Evolutionary conservation across 2,113 vertebrate genomes (phyloP).

Genomic region (Zeus faber): DNA sequence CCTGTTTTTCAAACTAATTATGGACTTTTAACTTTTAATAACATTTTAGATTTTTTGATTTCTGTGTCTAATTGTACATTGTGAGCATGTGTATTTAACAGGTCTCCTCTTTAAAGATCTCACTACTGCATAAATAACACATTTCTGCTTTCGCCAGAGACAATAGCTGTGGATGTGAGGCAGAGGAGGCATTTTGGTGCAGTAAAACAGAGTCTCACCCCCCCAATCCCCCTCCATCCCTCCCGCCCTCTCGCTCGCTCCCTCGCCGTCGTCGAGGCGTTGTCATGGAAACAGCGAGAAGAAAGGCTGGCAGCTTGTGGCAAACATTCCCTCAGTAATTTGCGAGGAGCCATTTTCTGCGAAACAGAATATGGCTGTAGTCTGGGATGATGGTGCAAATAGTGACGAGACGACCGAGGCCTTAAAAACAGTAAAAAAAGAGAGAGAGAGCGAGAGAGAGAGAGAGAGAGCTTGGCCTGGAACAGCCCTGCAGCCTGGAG

Average conservation of each 20-base stretch:
- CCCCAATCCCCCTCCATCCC: not conserved
- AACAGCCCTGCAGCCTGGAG: not conserved
- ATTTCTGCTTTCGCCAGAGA: slow-evolving; percentile 25
- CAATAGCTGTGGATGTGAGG: slow-evolving; percentile 35
- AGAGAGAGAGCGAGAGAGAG: not conserved
- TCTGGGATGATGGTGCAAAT: slow-evolving; percentile 49
- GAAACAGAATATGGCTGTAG: slow-evolving; percentile 43
- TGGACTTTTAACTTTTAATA: too few species aligned
- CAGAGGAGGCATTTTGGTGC: slow-evolving; percentile 60
- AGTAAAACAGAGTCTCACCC: slow-evolving; percentile 44
- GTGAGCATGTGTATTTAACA: too few species aligned
- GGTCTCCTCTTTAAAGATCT: too few species aligned
- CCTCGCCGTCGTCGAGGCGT: slow-evolving; percentile 65
- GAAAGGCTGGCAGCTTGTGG: slow-evolving; percentile 69
- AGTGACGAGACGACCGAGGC: not conserved
- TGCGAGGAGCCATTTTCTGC: slow-evolving; percentile 71
- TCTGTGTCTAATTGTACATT: too few species aligned
- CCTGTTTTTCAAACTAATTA: too few species aligned
- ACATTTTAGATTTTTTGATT: too few species aligned
- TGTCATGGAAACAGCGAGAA: slow-evolving; percentile 80
- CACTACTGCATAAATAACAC: too few species aligned
- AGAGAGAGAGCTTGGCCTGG: not conserved
- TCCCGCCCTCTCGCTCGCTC: slow-evolving; percentile 16
- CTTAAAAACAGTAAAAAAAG: not conserved
- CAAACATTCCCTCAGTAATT: slow-evolving; percentile 70